Evolutionary conservation across 37 sponge, comb jelly and placozoan species (phyloP).

Genomic region (Cliona cf. orientalis): DNA sequence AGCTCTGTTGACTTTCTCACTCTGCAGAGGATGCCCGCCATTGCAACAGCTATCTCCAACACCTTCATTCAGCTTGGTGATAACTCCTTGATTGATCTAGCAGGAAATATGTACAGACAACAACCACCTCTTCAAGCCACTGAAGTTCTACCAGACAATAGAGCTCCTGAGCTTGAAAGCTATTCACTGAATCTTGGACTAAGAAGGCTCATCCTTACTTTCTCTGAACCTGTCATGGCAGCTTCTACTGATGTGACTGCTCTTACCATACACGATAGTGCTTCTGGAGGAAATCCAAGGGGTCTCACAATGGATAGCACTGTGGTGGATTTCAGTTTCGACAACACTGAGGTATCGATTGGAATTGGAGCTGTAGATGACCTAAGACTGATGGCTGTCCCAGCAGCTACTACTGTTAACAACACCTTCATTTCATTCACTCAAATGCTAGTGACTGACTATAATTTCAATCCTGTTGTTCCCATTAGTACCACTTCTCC

Average conservation of each 20-base stretch:
- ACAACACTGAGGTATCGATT: constrained; percentile 60
- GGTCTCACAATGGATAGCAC: constrained; percentile 28
- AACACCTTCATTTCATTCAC: constrained; percentile 69
- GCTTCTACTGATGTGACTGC: not conserved
- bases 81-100: constrained; percentile 59
- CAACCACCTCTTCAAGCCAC: constrained; percentile 30
- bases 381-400: not conserved
- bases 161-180: constrained; percentile 40
- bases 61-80: constrained; percentile 54
- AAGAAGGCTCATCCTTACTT: constrained; percentile 70
- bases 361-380: constrained; percentile 50
- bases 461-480: constrained; percentile 34
- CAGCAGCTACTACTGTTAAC: constrained; percentile 44
- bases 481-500: constrained; percentile 12
- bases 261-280: constrained; percentile 24
- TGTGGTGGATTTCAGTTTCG: constrained; percentile 58
- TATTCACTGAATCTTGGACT: constrained; percentile 79
- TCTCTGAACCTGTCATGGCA: constrained; percentile 77
- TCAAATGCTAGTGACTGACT: constrained; percentile 38
- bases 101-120: constrained; percentile 34
- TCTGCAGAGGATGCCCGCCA: constrained; percentile 38
- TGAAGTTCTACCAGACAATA: constrained; percentile 56
- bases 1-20: constrained; percentile 65
- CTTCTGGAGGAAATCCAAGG: not conserved
- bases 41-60: constrained; percentile 52